Conservation (phyloP, 1,140 invertebrate genomes). For the Dendrolimus punctatus region DNA sequence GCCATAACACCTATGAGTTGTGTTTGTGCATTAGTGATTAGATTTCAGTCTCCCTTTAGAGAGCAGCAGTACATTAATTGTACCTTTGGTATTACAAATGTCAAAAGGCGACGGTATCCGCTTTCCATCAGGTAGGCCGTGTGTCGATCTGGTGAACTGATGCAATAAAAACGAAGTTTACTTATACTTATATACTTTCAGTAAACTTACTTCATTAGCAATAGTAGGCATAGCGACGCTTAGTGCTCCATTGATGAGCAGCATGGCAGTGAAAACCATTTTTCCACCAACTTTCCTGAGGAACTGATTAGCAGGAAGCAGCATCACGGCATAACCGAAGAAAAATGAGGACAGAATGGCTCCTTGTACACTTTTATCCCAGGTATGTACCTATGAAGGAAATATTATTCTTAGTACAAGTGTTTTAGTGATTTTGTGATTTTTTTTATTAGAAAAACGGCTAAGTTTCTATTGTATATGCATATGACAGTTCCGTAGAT, state of each 20-base stretch:
- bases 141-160: no score
- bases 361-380: slow-evolving; percentile 42
- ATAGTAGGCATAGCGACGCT: slow-evolving; percentile 47
- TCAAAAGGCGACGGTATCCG: no score
- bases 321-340: slow-evolving; percentile 39
- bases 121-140: no score
- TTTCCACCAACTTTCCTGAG: slow-evolving; percentile 38
- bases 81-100: no score
- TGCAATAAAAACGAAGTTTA: neutral
- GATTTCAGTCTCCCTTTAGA: no score
- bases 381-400: slow-evolving; percentile 38
- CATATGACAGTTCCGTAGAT: no score
- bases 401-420: neutral
- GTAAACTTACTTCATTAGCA: slow-evolving; percentile 38
- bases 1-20: no score
- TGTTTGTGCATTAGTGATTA: no score
- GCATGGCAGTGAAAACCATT: slow-evolving; percentile 28
- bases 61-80: no score
- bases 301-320: slow-evolving; percentile 38
- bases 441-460: no score
- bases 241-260: slow-evolving; percentile 40
- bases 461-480: no score
- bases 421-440: neutral
- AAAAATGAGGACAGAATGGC: slow-evolving; percentile 45
- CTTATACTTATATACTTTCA: neutral